Evolutionary conservation across 2,113 vertebrate species (phyloP), one percentile per base, ranked within the genome.

Genomic region (Brachyhypopomus occidentalis): DNA sequence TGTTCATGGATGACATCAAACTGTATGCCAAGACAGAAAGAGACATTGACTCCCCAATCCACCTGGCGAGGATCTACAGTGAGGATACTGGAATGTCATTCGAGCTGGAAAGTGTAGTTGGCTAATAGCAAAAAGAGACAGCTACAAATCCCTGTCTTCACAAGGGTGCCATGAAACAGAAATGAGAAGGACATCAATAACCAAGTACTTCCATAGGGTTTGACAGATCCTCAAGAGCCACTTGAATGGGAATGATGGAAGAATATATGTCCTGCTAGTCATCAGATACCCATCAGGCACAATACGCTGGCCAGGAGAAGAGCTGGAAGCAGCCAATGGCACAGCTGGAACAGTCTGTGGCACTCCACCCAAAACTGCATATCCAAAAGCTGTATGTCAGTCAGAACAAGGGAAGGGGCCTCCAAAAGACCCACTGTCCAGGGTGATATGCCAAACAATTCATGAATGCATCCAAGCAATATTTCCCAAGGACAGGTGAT

Each of bases 281-380:
- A 72, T 55, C 45, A 55, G 12, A 30, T 72, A 55, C 71, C 45
- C 55, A 48, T 0, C 72, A 1, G 19, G 72, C 12, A 59, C 34
- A 5, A 36, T 59, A 8, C 58, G n/a, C 19, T 19, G 19, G 11
- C 55, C 27, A 27, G 19, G 71, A 34, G 2, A 59, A 55, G 72
- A 74, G 58, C 25, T 59, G 72, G 72, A 74, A 56, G 55, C 72
- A 36, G 55, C 30, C 27, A 36, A 75, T 75, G 36, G 62, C n/a
- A 38, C 62, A n/a, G 41, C 36, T 19, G 20, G 34, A 56, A 75
- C 41, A 75, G 12, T 62, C 60, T 1, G 16, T 20, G 7, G 16
- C 34, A 23, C 60, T 38, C 23, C 25, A 56, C 72, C 72, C 23
- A 74, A 12, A 74, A 17, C 17, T 20, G 5, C 22, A 22, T 30